Percentiles rank a stretch among this genome's conserved stretches.
phyloP scores from a whole-genome alignment of 2,888 invertebrate species.

The Altica lythri region DNA sequence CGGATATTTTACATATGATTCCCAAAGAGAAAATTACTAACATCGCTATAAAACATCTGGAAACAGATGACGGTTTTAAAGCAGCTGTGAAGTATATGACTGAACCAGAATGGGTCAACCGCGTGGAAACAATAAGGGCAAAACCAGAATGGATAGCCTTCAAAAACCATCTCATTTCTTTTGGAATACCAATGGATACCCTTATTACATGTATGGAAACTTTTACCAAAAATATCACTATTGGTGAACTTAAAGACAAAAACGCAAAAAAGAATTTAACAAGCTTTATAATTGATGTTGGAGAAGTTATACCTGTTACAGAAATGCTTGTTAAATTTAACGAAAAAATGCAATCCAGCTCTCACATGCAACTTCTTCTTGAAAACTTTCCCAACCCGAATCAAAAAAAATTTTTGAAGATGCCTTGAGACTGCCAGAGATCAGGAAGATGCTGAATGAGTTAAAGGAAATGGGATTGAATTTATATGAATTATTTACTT shows the following conservation, averaged over 20 bases:
- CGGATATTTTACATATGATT: constrained; percentile 23
- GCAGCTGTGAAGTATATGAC: constrained; percentile 41
- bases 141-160: constrained; percentile 39
- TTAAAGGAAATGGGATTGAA: constrained; percentile 39
- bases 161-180: constrained; percentile 29
- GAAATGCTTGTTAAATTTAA: constrained; percentile 31
- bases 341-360: constrained; percentile 34
- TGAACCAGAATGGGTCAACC: constrained; percentile 37
- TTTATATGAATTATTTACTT: constrained; percentile 30
- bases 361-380: constrained; percentile 34
- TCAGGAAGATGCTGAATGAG: constrained; percentile 29
- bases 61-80: constrained; percentile 39
- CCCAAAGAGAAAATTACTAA: constrained; percentile 32
- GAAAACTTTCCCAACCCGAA: constrained; percentile 38
- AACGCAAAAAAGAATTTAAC: constrained; percentile 25
- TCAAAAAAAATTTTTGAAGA: constrained; percentile 29
- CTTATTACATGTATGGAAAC: constrained; percentile 28
- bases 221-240: constrained; percentile 19
- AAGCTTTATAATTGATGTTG: constrained; percentile 27
- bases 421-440: constrained; percentile 31
- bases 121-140: constrained; percentile 27
- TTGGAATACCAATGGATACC: constrained; percentile 35
- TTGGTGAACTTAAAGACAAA: constrained; percentile 7
- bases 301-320: constrained; percentile 20
- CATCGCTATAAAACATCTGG: constrained; percentile 33